A percentile compares a stretch with the other conserved stretches of the same genome.
Conservation (phyloP, 2,888 invertebrate genomes). For the Leucania comma region DNA sequence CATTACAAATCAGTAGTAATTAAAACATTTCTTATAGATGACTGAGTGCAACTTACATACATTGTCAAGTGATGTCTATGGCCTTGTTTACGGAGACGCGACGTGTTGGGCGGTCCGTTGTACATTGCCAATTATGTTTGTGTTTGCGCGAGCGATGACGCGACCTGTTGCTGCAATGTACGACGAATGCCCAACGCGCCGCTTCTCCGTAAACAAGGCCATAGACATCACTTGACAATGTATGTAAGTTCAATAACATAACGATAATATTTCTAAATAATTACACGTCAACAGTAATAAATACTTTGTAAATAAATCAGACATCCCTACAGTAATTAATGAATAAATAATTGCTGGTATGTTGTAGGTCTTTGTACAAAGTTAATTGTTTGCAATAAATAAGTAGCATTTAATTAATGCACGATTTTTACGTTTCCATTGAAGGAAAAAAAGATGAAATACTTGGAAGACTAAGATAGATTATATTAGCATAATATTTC, state of each 20-base stretch:
- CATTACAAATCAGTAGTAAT: no score
- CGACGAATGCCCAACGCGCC: no score
- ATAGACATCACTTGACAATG: neutral
- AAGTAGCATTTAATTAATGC: neutral
- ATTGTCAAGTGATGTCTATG: no score
- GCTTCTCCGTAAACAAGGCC: no score
- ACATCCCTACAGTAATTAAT: constrained; percentile 36
- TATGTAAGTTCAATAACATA: neutral
- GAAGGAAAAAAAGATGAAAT: neutral
- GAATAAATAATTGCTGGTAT: constrained; percentile 19
- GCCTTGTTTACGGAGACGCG: no score
- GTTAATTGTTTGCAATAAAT: constrained; percentile 24
- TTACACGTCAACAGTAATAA: constrained; percentile 23
- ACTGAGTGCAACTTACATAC: no score
- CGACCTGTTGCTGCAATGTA: no score
- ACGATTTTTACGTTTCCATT: neutral
- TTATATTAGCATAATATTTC: no score
- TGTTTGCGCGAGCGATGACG: no score
- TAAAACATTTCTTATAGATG: neutral
- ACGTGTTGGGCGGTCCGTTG: no score
- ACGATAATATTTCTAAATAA: constrained; percentile 28
- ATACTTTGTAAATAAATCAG: constrained; percentile 43
- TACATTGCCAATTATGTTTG: no score
- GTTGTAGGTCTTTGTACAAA: constrained; percentile 17
- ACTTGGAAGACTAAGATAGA: no score